Conservation (phyloP, 2,113 vertebrate genomes). For the Epinephelus fuscoguttatus region DNA sequence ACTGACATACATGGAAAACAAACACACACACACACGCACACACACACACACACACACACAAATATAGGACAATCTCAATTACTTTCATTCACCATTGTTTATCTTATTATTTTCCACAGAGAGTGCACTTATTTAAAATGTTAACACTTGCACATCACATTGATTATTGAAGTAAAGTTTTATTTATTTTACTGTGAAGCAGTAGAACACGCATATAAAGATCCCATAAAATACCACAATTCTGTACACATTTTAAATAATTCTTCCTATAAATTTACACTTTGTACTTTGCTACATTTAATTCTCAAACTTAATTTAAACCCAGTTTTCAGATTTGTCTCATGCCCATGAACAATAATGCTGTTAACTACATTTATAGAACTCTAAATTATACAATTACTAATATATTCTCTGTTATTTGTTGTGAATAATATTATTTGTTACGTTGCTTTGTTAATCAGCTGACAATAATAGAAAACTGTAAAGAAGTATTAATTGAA, state of each 20-base stretch:
- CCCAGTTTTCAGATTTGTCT: background rate
- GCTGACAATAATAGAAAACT: conserved; percentile 4
- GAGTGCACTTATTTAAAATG: background rate
- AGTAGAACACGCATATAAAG: too few species aligned
- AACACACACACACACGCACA: conserved; percentile 28
- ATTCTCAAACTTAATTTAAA: background rate
- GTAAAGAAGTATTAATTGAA: conserved; percentile 37
- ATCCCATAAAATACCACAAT: too few species aligned
- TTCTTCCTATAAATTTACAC: background rate
- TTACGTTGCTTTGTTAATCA: background rate
- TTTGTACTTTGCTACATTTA: background rate
- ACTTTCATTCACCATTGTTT: conserved; percentile 1
- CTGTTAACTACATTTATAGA: background rate
- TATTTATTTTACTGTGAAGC: too few species aligned
- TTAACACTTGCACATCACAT: too few species aligned
- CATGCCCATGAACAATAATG: background rate
- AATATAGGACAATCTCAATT: background rate
- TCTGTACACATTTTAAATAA: background rate
- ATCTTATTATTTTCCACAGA: background rate
- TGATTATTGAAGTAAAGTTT: too few species aligned
- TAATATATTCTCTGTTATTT: background rate
- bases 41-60: conserved; percentile 1
- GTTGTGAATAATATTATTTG: background rate
- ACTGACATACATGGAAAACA: conserved; percentile 51
- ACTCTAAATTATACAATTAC: conserved; percentile 1